A percentile compares a stretch with the other conserved stretches of the same genome.
phyloP scores from a whole-genome alignment of 2,113 vertebrate genomes.

The Girardinichthys multiradiatus region DNA sequence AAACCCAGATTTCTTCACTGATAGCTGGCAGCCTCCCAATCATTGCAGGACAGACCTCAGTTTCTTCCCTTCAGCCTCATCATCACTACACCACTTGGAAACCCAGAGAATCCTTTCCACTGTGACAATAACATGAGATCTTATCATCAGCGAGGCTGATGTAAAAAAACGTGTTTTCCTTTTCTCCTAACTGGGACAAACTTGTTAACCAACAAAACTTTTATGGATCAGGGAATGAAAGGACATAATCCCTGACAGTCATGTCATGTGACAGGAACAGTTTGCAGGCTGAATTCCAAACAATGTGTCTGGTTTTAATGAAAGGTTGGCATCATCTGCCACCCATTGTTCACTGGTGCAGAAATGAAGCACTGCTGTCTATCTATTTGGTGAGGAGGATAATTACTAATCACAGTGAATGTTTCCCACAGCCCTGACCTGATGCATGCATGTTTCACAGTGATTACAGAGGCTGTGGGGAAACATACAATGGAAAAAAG shows the following conservation, averaged over 20 bases:
- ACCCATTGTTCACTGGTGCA: conserved; percentile 44
- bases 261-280: conserved; percentile 34
- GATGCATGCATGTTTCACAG: conserved; percentile 7
- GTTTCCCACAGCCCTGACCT: conserved; percentile 8
- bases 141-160: not conserved
- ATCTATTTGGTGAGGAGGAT: conserved; percentile 14
- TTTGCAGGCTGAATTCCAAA: conserved; percentile 2
- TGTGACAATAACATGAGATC: not conserved
- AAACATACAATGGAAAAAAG: not conserved
- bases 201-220: not conserved
- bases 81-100: not conserved
- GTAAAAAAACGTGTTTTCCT: not conserved
- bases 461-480: conserved; percentile 19
- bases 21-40: conserved; percentile 32
- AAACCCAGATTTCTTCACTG: conserved; percentile 28
- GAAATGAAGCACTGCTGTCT: conserved; percentile 42
- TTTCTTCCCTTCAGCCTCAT: conserved; percentile 8
- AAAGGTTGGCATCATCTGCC: conserved; percentile 25
- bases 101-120: too few relatives aligned
- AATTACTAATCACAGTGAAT: conserved; percentile 46
- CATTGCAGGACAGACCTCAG: conserved; percentile 27
- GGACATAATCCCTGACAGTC: not conserved
- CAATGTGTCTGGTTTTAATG: conserved; percentile 29
- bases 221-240: conserved; percentile 26
- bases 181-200: not conserved